These are phyloP conservation scores for Amphiura filiformis DNA, from an alignment of 35 echinoderm and acorn worm genomes.

Conservation along the genomic window DNA sequence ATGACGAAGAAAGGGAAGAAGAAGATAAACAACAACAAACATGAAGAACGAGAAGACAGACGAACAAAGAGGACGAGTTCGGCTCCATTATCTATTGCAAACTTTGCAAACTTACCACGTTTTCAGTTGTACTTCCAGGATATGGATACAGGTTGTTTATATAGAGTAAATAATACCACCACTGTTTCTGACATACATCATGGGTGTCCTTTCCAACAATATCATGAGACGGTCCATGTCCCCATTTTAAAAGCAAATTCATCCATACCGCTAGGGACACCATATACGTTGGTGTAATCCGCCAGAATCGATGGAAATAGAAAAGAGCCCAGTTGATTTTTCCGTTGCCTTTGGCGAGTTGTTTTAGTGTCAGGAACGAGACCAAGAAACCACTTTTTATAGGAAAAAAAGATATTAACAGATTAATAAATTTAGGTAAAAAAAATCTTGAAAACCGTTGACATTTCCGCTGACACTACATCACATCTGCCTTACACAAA, in stretches of 20 bases:
- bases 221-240: constrained; percentile 19
- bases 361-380: constrained; percentile 67
- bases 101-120: too few species aligned
- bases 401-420: background rate
- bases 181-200: constrained; percentile 51
- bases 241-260: constrained; percentile 43
- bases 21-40: too few species aligned
- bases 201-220: background rate
- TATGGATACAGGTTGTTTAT: constrained; percentile 85
- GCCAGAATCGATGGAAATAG: constrained; percentile 80
- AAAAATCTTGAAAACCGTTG: too few species aligned
- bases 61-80: too few species aligned
- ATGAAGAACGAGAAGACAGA: too few species aligned
- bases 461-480: too few species aligned
- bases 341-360: constrained; percentile 50
- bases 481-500: too few species aligned
- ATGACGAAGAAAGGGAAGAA: too few species aligned
- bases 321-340: constrained; percentile 70
- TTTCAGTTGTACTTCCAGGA: constrained; percentile 32
- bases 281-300: constrained; percentile 83
- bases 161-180: constrained; percentile 91
- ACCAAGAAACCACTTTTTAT: constrained; percentile 76
- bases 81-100: too few species aligned
- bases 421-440: too few species aligned
- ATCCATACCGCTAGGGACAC: constrained; percentile 34